Evolutionary conservation across 2,888 invertebrate species (phyloP).

Genomic region (Mythimna loreyi): DNA sequence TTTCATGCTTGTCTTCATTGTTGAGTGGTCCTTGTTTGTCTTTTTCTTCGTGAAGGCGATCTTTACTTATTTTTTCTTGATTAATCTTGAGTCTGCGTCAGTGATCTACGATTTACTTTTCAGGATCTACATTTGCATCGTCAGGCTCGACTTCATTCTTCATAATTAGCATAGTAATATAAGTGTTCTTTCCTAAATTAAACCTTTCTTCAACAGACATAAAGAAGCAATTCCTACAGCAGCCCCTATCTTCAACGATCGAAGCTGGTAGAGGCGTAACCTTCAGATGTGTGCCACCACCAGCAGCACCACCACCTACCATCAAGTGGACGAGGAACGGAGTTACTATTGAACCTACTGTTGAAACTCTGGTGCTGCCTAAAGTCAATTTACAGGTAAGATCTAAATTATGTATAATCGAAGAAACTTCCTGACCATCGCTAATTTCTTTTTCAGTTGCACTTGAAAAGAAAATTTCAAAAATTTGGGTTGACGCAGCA

Average conservation of each 20-base stretch:
- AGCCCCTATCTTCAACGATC: constrained; percentile 95
- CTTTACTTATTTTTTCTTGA: constrained; percentile 4
- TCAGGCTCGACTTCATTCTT: not conserved
- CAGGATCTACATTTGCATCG: not conserved
- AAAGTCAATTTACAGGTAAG: constrained; percentile 94
- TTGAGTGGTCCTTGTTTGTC: constrained; percentile 4
- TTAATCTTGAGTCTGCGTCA: not conserved
- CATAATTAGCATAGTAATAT: not conserved
- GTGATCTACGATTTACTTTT: not conserved
- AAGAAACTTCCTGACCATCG: too few species aligned
- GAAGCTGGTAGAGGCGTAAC: constrained; percentile 95
- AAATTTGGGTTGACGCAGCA: too few species aligned
- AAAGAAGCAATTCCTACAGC: constrained; percentile 96
- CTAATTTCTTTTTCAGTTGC: too few species aligned
- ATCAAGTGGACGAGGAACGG: constrained; percentile 96
- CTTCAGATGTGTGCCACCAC: constrained; percentile 96
- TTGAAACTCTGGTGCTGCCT: constrained; percentile 95
- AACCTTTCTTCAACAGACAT: constrained; percentile 91
- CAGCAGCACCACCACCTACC: constrained; percentile 96
- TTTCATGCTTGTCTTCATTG: constrained; percentile 44
- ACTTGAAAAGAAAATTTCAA: too few species aligned
- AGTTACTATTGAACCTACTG: constrained; percentile 93
- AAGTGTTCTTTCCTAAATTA: constrained; percentile 1
- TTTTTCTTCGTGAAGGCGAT: not conserved
- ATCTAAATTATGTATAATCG: too few species aligned